Percentiles rank a stretch among this genome's conserved stretches.
phyloP scores from a whole-genome alignment of 2,113 vertebrate genomes.

The Castor canadensis region DNA sequence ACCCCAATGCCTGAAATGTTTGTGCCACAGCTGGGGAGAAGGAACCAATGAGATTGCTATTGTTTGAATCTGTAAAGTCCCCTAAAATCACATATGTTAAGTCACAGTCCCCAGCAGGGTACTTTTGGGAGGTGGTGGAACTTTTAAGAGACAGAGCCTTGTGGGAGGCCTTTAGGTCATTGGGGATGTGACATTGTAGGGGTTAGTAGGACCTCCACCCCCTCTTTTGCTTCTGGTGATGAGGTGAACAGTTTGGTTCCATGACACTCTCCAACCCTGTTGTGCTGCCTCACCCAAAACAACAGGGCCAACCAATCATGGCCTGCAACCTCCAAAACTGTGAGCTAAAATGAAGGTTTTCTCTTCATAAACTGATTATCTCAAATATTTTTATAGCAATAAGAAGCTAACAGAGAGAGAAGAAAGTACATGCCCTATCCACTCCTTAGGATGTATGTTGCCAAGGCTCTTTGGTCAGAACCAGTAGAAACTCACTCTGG shows the following conservation, averaged over 20 bases:
- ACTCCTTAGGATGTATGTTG: not conserved
- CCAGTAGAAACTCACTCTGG: not conserved
- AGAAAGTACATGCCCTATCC: not conserved
- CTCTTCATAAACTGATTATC: not conserved
- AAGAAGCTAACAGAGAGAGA: not conserved
- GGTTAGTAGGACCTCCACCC: not conserved
- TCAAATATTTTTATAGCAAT: not conserved
- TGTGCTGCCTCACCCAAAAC: not conserved
- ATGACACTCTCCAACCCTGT: not conserved
- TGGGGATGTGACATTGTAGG: not conserved
- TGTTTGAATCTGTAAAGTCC: not conserved
- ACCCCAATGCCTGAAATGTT: not conserved
- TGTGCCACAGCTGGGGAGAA: not conserved
- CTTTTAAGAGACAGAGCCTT: not conserved
- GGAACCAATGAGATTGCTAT: not conserved
- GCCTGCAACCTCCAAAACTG: not conserved
- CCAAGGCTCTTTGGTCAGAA: not conserved
- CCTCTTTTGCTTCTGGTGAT: not conserved
- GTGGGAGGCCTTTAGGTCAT: not conserved
- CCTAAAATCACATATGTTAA: not conserved
- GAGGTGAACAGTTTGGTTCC: not conserved
- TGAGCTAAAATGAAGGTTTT: not conserved
- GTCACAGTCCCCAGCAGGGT: not conserved
- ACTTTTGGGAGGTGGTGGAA: not conserved
- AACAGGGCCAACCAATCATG: not conserved